Conservation (phyloP, 2,113 vertebrate species). For the Nansenia antarctica region DNA sequence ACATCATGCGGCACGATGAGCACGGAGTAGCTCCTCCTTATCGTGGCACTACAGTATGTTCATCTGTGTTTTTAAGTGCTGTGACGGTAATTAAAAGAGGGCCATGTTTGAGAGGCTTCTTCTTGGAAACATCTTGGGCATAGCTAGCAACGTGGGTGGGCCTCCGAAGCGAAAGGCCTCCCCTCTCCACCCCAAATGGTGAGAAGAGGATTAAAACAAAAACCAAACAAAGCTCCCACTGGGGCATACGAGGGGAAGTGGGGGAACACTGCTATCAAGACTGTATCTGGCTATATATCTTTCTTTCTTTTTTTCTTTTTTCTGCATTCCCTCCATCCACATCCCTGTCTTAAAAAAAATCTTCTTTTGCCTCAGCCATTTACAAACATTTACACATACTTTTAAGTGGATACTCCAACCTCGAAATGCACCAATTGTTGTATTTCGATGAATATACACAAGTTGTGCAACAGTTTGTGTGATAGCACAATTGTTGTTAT, state of each 20-base stretch:
- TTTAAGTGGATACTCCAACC: background rate
- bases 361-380: background rate
- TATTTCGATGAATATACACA: background rate
- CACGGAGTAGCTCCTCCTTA: background rate
- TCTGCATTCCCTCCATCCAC: conserved; percentile 20
- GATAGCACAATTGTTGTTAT: background rate
- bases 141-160: conserved; percentile 71
- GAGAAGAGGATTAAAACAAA: conserved; percentile 75
- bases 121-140: conserved; percentile 63
- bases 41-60: background rate
- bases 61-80: conserved; percentile 31
- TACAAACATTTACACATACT: background rate
- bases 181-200: conserved; percentile 68
- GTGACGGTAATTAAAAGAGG: conserved; percentile 66
- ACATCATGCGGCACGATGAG: conserved; percentile 30
- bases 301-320: conserved; percentile 11
- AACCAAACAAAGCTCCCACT: conserved; percentile 69
- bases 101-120: conserved; percentile 62
- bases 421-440: background rate
- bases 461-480: background rate
- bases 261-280: conserved; percentile 55
- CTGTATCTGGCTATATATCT: conserved; percentile 39
- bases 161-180: conserved; percentile 64
- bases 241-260: conserved; percentile 63
- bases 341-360: background rate